Conservation (phyloP, 1,140 invertebrate species). For the Polyergus mexicanus region DNA sequence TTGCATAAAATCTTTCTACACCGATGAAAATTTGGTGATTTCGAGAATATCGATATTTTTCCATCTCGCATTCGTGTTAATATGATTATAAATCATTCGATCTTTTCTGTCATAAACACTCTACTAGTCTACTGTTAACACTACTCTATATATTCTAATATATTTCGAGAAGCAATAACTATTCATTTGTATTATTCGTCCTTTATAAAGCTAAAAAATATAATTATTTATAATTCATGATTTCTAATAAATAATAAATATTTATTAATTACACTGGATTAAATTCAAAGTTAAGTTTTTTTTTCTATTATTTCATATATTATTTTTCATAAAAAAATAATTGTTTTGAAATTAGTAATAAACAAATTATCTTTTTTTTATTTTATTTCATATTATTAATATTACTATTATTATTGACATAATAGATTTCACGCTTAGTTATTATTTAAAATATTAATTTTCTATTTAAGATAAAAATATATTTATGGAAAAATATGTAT, state of each 20-base stretch:
- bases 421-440: background rate
- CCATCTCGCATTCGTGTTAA: background rate
- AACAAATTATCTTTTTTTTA: background rate
- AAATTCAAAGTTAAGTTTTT: no score
- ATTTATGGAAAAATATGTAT: background rate
- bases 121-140: background rate
- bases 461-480: background rate
- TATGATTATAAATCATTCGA: slow-evolving; percentile 18
- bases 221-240: no score
- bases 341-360: background rate
- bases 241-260: no score
- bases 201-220: no score
- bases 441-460: no score
- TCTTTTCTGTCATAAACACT: background rate
- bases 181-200: no score
- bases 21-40: background rate
- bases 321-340: slow-evolving; percentile 2
- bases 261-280: no score
- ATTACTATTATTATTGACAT: background rate
- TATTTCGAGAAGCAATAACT: background rate
- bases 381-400: background rate
- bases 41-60: background rate
- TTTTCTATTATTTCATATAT: background rate
- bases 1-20: background rate
- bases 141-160: background rate